These are phyloP conservation scores for Lonchura striata DNA, from an alignment of 2,113 vertebrate genomes.

Conservation along the genomic window DNA sequence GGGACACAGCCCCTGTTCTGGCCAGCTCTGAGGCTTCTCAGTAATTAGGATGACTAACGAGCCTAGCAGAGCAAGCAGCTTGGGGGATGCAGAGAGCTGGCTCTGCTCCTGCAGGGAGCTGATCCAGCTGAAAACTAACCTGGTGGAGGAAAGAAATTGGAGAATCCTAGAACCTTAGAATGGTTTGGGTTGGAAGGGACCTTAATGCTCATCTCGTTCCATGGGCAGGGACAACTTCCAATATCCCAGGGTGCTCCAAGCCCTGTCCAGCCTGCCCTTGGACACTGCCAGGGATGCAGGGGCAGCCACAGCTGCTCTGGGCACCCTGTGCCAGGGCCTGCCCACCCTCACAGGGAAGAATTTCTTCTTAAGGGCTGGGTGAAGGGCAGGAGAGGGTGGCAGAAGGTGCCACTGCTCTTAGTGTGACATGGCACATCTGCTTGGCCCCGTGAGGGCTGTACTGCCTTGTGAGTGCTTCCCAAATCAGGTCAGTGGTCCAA, in stretches of 20 bases:
- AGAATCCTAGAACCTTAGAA: background rate
- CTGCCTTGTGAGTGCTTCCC: background rate
- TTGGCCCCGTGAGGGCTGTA: rapidly evolving
- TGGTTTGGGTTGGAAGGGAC: background rate
- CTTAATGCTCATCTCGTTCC: rapidly evolving
- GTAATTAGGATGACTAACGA: background rate
- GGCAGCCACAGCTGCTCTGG: background rate
- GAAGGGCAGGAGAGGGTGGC: background rate
- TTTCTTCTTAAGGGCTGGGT: background rate
- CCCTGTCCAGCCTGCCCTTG: background rate
- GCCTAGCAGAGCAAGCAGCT: background rate
- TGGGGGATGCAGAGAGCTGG: background rate
- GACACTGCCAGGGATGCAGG: background rate
- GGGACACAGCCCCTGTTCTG: background rate
- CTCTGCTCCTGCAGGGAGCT: background rate
- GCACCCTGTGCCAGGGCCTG: background rate
- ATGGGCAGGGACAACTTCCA: background rate
- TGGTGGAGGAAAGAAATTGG: background rate
- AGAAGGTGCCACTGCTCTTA: background rate
- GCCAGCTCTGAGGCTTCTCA: background rate
- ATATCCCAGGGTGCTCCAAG: rapidly evolving
- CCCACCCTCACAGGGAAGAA: rapidly evolving
- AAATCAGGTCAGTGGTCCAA: background rate
- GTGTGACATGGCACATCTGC: background rate
- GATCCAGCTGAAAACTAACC: background rate